Base-by-base conservation (phyloP, 1,140 invertebrate species). In the Trichogramma pretiosum region DNA sequence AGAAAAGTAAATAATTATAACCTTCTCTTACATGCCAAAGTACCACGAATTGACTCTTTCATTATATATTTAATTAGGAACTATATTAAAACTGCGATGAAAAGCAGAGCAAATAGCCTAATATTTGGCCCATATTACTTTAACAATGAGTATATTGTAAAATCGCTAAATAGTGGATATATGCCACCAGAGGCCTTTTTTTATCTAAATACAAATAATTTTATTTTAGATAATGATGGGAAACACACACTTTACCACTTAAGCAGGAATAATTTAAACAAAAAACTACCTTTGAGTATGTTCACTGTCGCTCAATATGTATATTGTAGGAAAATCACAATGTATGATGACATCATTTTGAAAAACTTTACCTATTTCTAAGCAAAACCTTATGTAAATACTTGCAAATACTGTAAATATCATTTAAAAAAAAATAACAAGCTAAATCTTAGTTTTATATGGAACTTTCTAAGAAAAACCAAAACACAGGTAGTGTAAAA, bases 31-130 rank as follows among this genome's bases (percentile, higher is more conserved):
- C 24, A 24, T 23, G 54, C 52, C 1, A 50, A 53, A 0, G 57
- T 61, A 13, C 47, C 47, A 0, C 44, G 57, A 50, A 55, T 58
- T 3, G 56, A 62, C 13, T 46, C 24, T 19, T 56, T 54, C 18
- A 58, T 59, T 0, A 43, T 58, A 16, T 50, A 48, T 36, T 11
- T 57, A 8, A 59, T 35, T 0, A 44, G 50, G 33, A 18, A 42
- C 7, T 48, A 57, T 17, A 50, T 39, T 18, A 17, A 3, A 5
- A 49, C 28, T 3, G 9, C 36, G 16, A n/a, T 2, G 5, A n/a
- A 39, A 14, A 24, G 47, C 2, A 51, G 33, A 21, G 47, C 38
- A 11, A 49, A 53, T 18, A 42, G 33, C 13, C 9, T 49, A 17
- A 46, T 47, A 0, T 37, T 19, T 5, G 9, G 14, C 0, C 32